phyloP scores from a whole-genome alignment of 2,888 invertebrate genomes.

The Campoplex capitator region DNA sequence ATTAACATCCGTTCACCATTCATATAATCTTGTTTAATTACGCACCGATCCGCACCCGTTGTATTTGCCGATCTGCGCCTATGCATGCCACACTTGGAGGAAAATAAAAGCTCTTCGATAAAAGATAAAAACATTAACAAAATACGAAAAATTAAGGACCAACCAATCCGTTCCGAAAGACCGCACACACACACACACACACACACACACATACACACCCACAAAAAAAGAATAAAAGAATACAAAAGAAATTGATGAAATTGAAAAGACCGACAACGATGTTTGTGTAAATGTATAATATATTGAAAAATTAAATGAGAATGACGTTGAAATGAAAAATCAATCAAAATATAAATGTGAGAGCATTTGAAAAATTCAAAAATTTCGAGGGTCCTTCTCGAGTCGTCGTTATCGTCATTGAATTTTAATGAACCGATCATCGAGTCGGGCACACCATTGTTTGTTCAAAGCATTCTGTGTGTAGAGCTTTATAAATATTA shows the following conservation, averaged over 20 bases:
- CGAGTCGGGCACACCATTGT: constrained; percentile 39
- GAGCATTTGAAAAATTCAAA: neutral
- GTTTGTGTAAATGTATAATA: constrained; percentile 1
- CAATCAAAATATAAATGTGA: neutral
- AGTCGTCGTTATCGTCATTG: constrained; percentile 44
- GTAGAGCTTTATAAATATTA: constrained; percentile 57
- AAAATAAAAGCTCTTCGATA: neutral
- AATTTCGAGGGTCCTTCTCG: constrained; percentile 50
- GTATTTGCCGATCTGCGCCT: constrained; percentile 17
- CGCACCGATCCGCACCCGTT: constrained; percentile 3
- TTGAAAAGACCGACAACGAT: constrained; percentile 4
- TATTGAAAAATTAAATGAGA: constrained; percentile 19
- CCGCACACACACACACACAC: constrained; percentile 49
- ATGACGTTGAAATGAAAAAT: neutral
- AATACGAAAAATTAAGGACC: constrained; percentile 45
- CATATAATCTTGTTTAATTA: neutral
- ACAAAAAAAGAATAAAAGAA: neutral
- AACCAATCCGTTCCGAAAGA: constrained; percentile 62
- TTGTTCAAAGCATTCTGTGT: constrained; percentile 60
- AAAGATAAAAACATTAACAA: neutral
- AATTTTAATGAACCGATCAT: constrained; percentile 28
- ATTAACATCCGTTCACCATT: constrained; percentile 5
- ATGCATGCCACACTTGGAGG: constrained; percentile 22
- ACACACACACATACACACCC: constrained; percentile 9
- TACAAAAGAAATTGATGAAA: neutral